These are phyloP conservation scores for Conchocele bisecta DNA, from an alignment of 2,888 invertebrate species.

Conservation along the genomic window DNA sequence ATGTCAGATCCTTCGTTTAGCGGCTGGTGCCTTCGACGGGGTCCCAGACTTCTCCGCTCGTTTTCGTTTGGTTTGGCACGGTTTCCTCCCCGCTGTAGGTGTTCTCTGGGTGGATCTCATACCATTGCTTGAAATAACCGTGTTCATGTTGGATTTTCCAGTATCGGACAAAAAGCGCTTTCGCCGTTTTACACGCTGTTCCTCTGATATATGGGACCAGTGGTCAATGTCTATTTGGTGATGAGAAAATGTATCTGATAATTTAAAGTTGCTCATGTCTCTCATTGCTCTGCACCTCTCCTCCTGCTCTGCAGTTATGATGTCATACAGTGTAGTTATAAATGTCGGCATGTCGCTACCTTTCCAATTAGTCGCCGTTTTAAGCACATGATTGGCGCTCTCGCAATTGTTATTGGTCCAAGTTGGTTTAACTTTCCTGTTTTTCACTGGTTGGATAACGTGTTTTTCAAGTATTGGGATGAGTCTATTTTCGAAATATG, in stretches of 20 bases:
- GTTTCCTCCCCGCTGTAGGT: too few relatives aligned
- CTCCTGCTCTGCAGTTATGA: background rate
- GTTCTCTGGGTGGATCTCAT: too few relatives aligned
- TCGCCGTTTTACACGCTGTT: background rate
- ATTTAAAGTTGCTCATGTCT: background rate
- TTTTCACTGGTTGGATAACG: constrained; percentile 3
- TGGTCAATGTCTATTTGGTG: constrained; percentile 11
- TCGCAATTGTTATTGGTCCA: constrained; percentile 31
- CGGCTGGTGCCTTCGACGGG: too few relatives aligned
- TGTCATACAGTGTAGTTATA: background rate
- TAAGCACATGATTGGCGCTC: constrained; percentile 37
- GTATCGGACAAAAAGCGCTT: background rate
- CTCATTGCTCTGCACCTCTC: constrained; percentile 16
- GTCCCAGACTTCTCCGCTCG: too few relatives aligned
- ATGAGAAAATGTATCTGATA: background rate
- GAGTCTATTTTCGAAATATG: constrained; percentile 5
- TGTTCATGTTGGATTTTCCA: constrained; percentile 7
- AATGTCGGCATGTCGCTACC: constrained; percentile 15
- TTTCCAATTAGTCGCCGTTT: constrained; percentile 21
- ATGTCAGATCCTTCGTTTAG: too few relatives aligned
- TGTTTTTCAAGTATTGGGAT: constrained; percentile 3
- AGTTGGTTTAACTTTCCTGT: background rate
- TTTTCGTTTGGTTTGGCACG: too few relatives aligned
- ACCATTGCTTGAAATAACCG: too few relatives aligned
- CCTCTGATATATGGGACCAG: constrained; percentile 12